Evolutionary conservation across 2,113 vertebrate species (phyloP).

Genomic region (Callocephalon fimbriatum): DNA sequence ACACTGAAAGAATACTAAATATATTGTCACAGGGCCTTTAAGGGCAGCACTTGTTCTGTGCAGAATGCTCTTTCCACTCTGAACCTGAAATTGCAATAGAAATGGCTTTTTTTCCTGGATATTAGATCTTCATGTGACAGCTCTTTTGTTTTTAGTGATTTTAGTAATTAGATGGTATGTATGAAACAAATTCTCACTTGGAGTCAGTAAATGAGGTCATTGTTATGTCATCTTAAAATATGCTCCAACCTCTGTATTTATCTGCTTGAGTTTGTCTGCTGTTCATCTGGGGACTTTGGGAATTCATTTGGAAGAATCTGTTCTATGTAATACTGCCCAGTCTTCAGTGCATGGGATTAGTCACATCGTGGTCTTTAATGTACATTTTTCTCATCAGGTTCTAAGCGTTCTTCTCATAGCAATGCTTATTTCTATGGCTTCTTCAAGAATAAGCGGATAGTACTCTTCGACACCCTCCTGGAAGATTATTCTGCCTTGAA

Average conservation of each 20-base stretch:
- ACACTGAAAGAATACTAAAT: background rate
- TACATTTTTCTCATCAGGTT: constrained; percentile 79
- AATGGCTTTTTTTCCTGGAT: background rate
- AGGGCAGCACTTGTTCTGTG: background rate
- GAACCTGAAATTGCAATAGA: background rate
- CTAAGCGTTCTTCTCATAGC: constrained; percentile 97
- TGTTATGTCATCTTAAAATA: background rate
- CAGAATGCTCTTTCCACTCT: background rate
- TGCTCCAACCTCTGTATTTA: background rate
- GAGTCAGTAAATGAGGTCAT: background rate
- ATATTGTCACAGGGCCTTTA: background rate
- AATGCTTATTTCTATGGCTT: constrained; percentile 99
- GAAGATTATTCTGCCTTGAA: constrained; percentile 94
- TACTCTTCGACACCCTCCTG: constrained; percentile 95
- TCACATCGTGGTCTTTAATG: background rate
- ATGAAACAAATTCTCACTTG: background rate
- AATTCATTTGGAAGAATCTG: background rate
- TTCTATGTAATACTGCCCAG: background rate
- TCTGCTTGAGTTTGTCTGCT: background rate
- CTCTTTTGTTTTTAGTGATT: background rate
- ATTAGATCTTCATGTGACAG: background rate
- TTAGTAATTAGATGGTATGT: background rate
- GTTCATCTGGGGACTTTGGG: background rate
- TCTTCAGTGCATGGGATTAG: background rate
- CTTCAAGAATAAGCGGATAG: constrained; percentile 98